Conservation (phyloP, 2,888 invertebrate genomes). For the Mythimna albipuncta region DNA sequence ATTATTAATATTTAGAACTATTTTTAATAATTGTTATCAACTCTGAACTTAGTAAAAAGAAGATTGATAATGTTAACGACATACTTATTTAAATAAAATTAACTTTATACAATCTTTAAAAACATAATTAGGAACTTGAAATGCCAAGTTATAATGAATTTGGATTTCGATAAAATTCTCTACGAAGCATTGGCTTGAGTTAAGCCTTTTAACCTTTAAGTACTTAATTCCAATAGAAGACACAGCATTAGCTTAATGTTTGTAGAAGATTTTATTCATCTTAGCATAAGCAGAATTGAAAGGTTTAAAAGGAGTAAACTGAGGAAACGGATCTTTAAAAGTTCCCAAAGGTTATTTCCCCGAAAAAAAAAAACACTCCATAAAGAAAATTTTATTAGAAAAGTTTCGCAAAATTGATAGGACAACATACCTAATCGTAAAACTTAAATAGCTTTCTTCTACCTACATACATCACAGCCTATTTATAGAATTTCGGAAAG, state of each 20-base stretch:
- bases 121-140: not conserved
- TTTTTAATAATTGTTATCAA: constrained; percentile 35
- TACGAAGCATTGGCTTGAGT: not conserved
- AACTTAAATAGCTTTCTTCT: constrained; percentile 18
- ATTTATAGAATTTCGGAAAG: constrained; percentile 32
- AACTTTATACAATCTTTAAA: not conserved
- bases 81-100: not conserved
- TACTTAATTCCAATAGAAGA: constrained; percentile 8
- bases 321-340: constrained; percentile 4
- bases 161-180: not conserved
- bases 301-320: not conserved
- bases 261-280: not conserved
- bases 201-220: constrained; percentile 2
- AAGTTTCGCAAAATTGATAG: constrained; percentile 9
- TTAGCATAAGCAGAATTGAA: not conserved
- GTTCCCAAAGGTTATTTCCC: not conserved
- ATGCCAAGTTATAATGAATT: constrained; percentile 10
- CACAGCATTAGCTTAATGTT: not conserved
- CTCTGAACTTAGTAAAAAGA: constrained; percentile 38
- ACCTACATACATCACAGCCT: not conserved
- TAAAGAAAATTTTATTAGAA: constrained; percentile 6
- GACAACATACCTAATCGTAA: not conserved
- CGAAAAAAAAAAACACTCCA: not conserved
- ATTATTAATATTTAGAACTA: constrained; percentile 7
- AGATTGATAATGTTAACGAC: constrained; percentile 5